Percentiles rank a stretch among this genome's conserved stretches.
Conservation (phyloP, 2,888 invertebrate genomes). For the Lypha dubia region DNA sequence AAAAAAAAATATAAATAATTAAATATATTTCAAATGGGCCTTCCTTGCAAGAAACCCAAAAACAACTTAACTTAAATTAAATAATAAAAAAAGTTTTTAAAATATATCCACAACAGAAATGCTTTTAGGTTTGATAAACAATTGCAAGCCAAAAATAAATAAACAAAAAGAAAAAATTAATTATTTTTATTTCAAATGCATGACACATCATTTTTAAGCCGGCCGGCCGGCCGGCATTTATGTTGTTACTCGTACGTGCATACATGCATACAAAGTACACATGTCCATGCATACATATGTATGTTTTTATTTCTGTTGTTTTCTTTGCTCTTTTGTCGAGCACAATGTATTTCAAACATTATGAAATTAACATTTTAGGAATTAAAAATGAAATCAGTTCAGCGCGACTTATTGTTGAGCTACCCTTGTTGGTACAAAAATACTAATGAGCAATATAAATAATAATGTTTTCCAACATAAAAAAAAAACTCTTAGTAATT, state of each 20-base stretch:
- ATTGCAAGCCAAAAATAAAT: constrained; percentile 32
- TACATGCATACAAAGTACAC: too few species aligned
- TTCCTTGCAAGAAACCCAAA: constrained; percentile 16
- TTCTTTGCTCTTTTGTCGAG: constrained; percentile 6
- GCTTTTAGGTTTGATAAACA: constrained; percentile 50
- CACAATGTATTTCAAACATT: constrained; percentile 21
- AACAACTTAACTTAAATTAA: constrained; percentile 15
- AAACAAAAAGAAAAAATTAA: constrained; percentile 12
- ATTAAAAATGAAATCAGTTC: background rate
- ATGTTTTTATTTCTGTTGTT: constrained; percentile 25
- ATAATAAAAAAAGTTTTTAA: too few species aligned
- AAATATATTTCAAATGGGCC: constrained; percentile 26
- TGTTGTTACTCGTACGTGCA: too few species aligned
- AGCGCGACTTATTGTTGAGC: constrained; percentile 17
- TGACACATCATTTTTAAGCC: constrained; percentile 60
- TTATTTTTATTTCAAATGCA: constrained; percentile 61
- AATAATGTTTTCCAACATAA: too few species aligned
- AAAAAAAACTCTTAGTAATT: too few species aligned
- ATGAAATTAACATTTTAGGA: constrained; percentile 11
- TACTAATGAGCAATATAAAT: too few species aligned
- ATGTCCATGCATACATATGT: background rate
- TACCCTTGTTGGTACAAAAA: background rate
- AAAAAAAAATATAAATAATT: constrained; percentile 40
- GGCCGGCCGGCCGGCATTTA: constrained; percentile 32
- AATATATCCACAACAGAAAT: constrained; percentile 17